phyloP scores from a whole-genome alignment of 2,113 vertebrate genomes.

The Mesitornis unicolor region DNA sequence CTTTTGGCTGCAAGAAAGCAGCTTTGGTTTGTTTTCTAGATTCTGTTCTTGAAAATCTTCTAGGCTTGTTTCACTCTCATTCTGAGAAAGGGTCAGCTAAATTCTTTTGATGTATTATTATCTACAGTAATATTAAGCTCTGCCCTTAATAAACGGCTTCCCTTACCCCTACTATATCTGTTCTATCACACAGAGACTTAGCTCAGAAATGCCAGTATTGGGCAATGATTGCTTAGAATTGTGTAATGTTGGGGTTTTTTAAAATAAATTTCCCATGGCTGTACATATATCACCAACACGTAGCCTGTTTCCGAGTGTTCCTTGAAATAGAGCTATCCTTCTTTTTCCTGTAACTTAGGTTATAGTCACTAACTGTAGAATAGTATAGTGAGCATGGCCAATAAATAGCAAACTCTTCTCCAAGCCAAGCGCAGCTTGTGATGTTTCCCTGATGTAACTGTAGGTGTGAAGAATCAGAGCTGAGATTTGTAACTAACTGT shows the following conservation, averaged over 20 bases:
- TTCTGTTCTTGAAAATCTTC: neutral
- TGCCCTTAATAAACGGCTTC: neutral
- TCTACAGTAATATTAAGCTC: neutral
- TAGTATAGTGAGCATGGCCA: neutral
- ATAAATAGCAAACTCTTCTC: neutral
- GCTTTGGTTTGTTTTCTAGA: neutral
- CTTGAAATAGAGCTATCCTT: neutral
- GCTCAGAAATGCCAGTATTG: neutral
- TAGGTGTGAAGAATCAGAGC: neutral
- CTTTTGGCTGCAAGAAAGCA: neutral
- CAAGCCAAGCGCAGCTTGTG: neutral
- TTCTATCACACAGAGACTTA: neutral
- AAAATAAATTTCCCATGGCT: neutral
- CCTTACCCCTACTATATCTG: fast-evolving
- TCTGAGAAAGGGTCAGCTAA: neutral
- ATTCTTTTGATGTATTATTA: neutral
- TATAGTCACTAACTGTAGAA: neutral
- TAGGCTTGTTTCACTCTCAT: neutral
- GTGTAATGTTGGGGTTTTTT: fast-evolving
- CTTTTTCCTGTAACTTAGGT: neutral
- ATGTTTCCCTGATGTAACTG: neutral
- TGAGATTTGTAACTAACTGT: neutral
- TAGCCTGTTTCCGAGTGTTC: neutral
- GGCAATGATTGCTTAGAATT: neutral
- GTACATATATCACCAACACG: neutral